Conservation (phyloP, 2,113 vertebrate species). For the Boulengeromyrus knoepffleri region DNA sequence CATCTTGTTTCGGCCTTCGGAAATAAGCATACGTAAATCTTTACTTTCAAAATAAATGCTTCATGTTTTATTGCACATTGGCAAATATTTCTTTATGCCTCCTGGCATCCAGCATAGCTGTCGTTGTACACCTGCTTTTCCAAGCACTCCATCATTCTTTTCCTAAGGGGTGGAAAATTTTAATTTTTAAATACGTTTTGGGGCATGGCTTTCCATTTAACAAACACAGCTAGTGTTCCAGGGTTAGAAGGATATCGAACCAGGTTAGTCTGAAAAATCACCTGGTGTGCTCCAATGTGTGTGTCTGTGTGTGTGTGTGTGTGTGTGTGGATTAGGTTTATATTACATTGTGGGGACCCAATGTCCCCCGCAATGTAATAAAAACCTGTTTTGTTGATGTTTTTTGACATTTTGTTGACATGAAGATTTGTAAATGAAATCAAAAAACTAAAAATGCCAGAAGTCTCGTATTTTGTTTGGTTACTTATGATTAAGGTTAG, state of each 20-base stretch:
- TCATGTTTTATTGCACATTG: neutral
- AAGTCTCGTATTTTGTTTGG: too few relatives aligned
- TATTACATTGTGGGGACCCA: too few relatives aligned
- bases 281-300: neutral
- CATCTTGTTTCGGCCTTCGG: neutral
- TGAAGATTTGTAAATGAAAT: neutral
- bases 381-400: too few relatives aligned
- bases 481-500: too few relatives aligned
- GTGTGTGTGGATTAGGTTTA: neutral
- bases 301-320: neutral
- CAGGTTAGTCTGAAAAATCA: neutral
- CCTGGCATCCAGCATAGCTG: neutral
- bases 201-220: neutral
- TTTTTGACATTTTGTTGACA: too few relatives aligned
- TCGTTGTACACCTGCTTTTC: neutral
- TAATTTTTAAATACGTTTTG: neutral
- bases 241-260: neutral
- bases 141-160: neutral
- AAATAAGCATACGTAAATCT: neutral
- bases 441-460: too few relatives aligned
- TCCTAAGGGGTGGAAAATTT: neutral
- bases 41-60: neutral
- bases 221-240: neutral
- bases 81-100: neutral
- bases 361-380: too few relatives aligned